A percentile compares a stretch with the other conserved stretches of the same genome.
Conservation (phyloP, 2,113 vertebrate species). For the Leptocoma aspasia region DNA sequence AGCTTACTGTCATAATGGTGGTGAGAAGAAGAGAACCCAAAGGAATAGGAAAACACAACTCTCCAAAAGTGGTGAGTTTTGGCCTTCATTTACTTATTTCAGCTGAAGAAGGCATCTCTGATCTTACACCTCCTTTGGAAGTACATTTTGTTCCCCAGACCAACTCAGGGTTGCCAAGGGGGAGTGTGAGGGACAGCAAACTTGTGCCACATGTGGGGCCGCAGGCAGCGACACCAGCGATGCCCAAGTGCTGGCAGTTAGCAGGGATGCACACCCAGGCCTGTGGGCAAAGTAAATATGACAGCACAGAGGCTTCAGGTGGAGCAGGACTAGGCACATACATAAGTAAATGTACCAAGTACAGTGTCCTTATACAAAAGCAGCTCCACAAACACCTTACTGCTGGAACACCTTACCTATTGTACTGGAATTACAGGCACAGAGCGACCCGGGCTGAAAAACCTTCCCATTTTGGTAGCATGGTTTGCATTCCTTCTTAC, state of each 20-base stretch:
- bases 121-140: not conserved
- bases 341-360: not conserved
- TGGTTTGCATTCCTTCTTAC: not conserved
- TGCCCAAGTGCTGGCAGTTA: not conserved
- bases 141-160: not conserved
- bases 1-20: not conserved
- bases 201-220: rapidly evolving
- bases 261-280: not conserved
- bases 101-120: not conserved
- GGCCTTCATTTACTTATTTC: not conserved
- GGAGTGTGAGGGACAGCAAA: not conserved
- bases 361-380: not conserved
- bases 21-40: not conserved
- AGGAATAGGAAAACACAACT: not conserved
- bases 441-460: not conserved
- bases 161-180: not conserved
- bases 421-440: not conserved
- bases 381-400: not conserved
- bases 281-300: not conserved
- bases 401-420: not conserved
- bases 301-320: not conserved
- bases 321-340: not conserved
- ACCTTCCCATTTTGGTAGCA: not conserved
- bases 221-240: not conserved
- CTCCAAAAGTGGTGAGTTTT: not conserved